Conservation (phyloP, 2,888 invertebrate genomes). For the Torymus tubicola region DNA sequence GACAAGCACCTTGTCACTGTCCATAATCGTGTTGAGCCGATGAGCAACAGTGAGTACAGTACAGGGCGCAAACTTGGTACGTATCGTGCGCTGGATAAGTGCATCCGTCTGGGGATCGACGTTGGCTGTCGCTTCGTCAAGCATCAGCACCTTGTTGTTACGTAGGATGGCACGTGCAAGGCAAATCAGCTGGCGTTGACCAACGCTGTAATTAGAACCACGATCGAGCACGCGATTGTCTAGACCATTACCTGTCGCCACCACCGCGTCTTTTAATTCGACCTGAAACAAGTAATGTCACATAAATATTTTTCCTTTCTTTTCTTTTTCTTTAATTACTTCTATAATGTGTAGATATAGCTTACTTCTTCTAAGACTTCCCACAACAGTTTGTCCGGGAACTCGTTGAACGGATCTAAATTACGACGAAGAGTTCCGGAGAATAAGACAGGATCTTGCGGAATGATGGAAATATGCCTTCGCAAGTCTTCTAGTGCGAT, state of each 20-base stretch:
- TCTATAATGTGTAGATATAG: not conserved
- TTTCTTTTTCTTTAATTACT: not conserved
- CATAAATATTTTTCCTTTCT: too few species aligned
- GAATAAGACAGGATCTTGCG: slow-evolving; percentile 84
- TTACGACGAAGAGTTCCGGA: slow-evolving; percentile 82
- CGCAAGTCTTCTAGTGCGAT: slow-evolving; percentile 81
- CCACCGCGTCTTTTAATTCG: slow-evolving; percentile 84
- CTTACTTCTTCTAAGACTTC: slow-evolving; percentile 79
- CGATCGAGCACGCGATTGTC: slow-evolving; percentile 86
- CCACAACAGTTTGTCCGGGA: slow-evolving; percentile 78
- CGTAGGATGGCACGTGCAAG: slow-evolving; percentile 81
- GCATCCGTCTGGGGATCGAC: slow-evolving; percentile 88
- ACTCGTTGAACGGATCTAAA: slow-evolving; percentile 82
- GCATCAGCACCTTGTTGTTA: slow-evolving; percentile 85
- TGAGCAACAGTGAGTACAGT: slow-evolving; percentile 82
- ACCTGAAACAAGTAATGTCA: slow-evolving; percentile 77
- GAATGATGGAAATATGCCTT: slow-evolving; percentile 81
- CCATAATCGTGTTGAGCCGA: slow-evolving; percentile 81
- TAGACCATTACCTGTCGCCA: slow-evolving; percentile 79
- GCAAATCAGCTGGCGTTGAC: slow-evolving; percentile 93
- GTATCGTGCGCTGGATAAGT: slow-evolving; percentile 79
- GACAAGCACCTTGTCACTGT: slow-evolving; percentile 80
- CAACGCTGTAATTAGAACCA: slow-evolving; percentile 91
- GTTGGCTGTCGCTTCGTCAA: slow-evolving; percentile 97
- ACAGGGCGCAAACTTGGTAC: slow-evolving; percentile 78